These are phyloP conservation scores for Naja naja DNA, from an alignment of 2,113 vertebrate genomes.

Conservation along the genomic window DNA sequence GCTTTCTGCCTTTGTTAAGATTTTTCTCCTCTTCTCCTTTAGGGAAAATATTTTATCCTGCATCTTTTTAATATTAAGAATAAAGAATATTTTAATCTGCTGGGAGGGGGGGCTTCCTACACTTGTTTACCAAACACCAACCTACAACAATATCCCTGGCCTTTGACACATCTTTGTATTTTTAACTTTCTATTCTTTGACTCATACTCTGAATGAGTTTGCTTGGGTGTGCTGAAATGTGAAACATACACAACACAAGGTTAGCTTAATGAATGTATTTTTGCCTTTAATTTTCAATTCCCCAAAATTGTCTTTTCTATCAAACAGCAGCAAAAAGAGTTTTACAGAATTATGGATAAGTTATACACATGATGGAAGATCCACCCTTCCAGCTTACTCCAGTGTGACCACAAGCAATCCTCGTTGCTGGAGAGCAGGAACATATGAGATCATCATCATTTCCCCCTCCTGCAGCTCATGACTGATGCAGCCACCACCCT, in stretches of 20 bases:
- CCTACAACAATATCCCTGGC: background rate
- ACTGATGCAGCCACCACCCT: background rate
- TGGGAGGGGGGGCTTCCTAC: too few relatives aligned
- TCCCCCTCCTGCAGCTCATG: background rate
- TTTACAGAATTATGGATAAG: background rate
- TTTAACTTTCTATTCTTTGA: background rate
- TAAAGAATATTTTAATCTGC: too few relatives aligned
- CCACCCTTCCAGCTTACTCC: background rate
- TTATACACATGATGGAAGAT: background rate
- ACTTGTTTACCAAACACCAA: background rate
- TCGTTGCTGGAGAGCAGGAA: background rate
- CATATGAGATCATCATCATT: background rate
- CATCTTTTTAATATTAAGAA: too few relatives aligned
- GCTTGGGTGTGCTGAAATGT: background rate
- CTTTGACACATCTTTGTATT: background rate
- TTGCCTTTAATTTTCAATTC: background rate
- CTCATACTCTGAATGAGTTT: background rate
- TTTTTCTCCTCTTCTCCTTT: too few relatives aligned
- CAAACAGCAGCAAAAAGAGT: background rate
- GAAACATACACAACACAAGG: background rate
- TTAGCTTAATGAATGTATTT: background rate
- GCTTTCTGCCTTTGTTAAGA: too few relatives aligned
- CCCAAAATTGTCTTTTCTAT: background rate
- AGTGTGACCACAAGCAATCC: background rate
- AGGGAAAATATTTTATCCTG: too few relatives aligned